Percentiles rank a stretch among this genome's conserved stretches.
These are phyloP conservation scores for Dicrostonyx torquatus DNA, from an alignment of 2,797 vertebrate species.

Conservation along the genomic window DNA sequence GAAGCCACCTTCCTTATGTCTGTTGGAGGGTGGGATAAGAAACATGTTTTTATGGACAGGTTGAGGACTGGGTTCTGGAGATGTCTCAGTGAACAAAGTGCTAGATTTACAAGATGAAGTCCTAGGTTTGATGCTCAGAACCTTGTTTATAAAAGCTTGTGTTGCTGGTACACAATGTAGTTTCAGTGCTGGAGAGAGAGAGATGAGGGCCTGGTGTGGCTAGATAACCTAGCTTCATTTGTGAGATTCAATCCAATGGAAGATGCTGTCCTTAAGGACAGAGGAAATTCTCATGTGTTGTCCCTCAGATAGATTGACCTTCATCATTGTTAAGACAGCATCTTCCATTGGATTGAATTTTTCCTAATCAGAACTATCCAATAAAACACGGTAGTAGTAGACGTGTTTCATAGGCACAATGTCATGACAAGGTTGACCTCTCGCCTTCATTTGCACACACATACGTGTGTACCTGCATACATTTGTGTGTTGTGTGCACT, in stretches of 20 bases:
- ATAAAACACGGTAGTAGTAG: neutral
- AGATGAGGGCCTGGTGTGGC: fast-evolving
- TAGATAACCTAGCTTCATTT: neutral
- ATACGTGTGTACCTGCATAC: neutral
- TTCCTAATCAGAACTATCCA: neutral
- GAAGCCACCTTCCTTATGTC: neutral
- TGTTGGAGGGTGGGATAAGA: neutral
- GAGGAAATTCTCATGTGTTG: neutral
- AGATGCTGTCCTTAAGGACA: neutral
- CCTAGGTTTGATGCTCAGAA: neutral
- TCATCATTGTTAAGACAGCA: neutral
- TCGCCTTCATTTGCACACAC: neutral
- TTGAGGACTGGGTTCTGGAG: neutral
- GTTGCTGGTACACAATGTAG: neutral
- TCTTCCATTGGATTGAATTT: neutral
- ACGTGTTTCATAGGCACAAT: neutral
- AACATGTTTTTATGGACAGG: neutral
- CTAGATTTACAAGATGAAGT: neutral
- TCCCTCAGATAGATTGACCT: neutral
- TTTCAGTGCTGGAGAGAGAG: neutral
- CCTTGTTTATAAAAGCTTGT: neutral
- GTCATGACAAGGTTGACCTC: neutral
- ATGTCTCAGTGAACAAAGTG: neutral
- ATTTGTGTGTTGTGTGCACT: neutral
- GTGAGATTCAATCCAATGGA: neutral